Base-by-base conservation (phyloP, 2,113 vertebrate genomes). In the Carassius carassius region DNA sequence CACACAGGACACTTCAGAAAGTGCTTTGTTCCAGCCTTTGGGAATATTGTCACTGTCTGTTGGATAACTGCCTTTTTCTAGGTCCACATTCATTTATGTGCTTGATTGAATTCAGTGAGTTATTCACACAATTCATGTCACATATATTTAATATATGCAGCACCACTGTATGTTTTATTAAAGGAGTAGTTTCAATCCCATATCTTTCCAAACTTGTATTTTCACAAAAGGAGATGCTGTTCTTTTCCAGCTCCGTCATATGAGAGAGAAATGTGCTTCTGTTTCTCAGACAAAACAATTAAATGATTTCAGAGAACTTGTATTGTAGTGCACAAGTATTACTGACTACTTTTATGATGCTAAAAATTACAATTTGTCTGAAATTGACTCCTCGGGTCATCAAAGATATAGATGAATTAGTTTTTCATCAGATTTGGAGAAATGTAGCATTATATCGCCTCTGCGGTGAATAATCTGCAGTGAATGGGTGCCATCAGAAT, bases 41-140 rank as follows among this genome's bases (percentile, higher is more conserved):
- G 76, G 76, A 78, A 78, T 60, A 41, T 41, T n/a, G 29, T 78
- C 19, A 8, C 29, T 37, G 17, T 78, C 75, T 58, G 54, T 78
- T 78, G 67, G 41, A 41, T 70, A 37, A 58, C 47, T 54, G n/a
- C 3, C 8, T 76, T 58, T 76, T 49, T 73, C 4, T 75, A 25
- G 23, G n/a, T 49, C 17, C 47, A 29, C n/a, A 54, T 75, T 75
- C 1, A 29, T 25, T 25, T 74, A 8, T 41, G 10, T 2, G n/a
- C 19, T n/a, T n/a, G 35, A 72, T 35, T 37, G 32, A 37, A 69
- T 69, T 69, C 9, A 69, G 16, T 37, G 8, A 69, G 35, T 21
- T 9, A 10, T 69, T 69, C 67, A 10, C 67, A 21, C 67, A 69
- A 21, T 19, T 69, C 0, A 37, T 37, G 9, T 0, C 4, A 69